Base-by-base conservation (phyloP, 2,888 invertebrate genomes). In the Ecdyonurus torrentis region DNA sequence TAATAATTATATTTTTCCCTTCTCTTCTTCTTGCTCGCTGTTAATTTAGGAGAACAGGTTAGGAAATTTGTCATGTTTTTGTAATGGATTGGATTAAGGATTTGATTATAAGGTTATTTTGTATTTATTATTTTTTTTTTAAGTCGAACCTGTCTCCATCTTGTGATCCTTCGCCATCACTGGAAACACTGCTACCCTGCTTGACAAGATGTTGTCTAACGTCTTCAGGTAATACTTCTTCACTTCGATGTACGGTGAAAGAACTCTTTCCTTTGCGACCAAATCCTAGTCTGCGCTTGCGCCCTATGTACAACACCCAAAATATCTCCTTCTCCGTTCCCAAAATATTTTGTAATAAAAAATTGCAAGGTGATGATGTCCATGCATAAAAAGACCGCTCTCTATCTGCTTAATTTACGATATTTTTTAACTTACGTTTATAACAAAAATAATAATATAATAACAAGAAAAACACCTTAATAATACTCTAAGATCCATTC, bases 161-260 rank as follows among this genome's bases (percentile, higher is more conserved):
- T 70, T 82, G 82, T 72, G 84, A 84, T 72, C 86, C 84, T 76
- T 89, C 89, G 77, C 92, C 91, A 77, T 94, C 94, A 77, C 92
- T 92, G 76, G 93, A 93, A 72, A 92, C 90, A 72, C 92, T 92
- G 72, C 92, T 92, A 73, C 91, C 89, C 74, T 92, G 89, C 74
- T 79, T 76, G 70, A 82, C 81, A 72, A 80, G 77, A 75, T 73
- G 77, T 70, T 81, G 81, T 67, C 85, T 79, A 74, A 85, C 83
- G 77, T 92, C 92, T 71, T 90, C 89, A 69, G 94, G 94, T 72
- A 89, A 85, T 74, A 97, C 92, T 79, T 97, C 97, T 81, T 97
- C 97, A 77, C 96, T 96, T 79, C 97, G 89, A 82, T 96, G 95
- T 76, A 97, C 92, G 78, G 93, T 93, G 83, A 94, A 91, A 75